Evolutionary conservation across 2,113 vertebrate genomes (phyloP).

Genomic region (Mustelus asterias): DNA sequence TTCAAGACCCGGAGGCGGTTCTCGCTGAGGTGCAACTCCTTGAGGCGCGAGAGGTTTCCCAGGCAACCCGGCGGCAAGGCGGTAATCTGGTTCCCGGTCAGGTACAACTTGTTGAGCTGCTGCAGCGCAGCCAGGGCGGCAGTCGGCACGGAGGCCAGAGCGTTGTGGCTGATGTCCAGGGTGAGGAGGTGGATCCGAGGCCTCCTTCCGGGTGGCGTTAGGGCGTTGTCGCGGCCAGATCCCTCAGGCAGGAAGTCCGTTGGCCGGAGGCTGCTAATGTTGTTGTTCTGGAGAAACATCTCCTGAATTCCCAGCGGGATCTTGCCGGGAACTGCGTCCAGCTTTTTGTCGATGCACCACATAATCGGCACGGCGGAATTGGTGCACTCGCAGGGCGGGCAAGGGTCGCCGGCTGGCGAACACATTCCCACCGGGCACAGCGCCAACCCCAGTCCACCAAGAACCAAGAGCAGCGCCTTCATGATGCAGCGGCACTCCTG

Average conservation of each 20-base stretch:
- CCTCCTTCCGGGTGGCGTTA: slow-evolving; percentile 42
- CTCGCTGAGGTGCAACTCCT: slow-evolving; percentile 46
- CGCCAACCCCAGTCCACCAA: background rate
- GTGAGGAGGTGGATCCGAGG: slow-evolving; percentile 42
- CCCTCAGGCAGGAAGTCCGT: slow-evolving; percentile 43
- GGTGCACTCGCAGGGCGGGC: background rate
- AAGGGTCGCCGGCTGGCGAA: background rate
- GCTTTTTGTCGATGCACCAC: background rate
- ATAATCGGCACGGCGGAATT: fast-evolving
- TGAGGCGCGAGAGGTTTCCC: slow-evolving; percentile 34
- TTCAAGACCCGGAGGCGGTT: slow-evolving; percentile 44
- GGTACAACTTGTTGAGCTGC: slow-evolving; percentile 41
- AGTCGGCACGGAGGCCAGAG: slow-evolving; percentile 41
- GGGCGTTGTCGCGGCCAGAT: slow-evolving; percentile 43
- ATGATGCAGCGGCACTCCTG: background rate
- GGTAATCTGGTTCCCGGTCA: slow-evolving; percentile 48
- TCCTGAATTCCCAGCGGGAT: slow-evolving; percentile 42
- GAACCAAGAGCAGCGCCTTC: background rate
- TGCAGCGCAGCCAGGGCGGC: slow-evolving; percentile 43
- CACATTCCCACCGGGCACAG: background rate
- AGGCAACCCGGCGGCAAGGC: slow-evolving; percentile 44
- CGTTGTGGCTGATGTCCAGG: slow-evolving; percentile 50
- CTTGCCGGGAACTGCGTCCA: background rate
- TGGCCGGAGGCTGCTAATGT: slow-evolving; percentile 42
- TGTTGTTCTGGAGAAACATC: slow-evolving; percentile 50